Evolutionary conservation across 2,888 invertebrate genomes (phyloP), one percentile per base, ranked within the genome.

Genomic region (Phorcus lineatus): DNA sequence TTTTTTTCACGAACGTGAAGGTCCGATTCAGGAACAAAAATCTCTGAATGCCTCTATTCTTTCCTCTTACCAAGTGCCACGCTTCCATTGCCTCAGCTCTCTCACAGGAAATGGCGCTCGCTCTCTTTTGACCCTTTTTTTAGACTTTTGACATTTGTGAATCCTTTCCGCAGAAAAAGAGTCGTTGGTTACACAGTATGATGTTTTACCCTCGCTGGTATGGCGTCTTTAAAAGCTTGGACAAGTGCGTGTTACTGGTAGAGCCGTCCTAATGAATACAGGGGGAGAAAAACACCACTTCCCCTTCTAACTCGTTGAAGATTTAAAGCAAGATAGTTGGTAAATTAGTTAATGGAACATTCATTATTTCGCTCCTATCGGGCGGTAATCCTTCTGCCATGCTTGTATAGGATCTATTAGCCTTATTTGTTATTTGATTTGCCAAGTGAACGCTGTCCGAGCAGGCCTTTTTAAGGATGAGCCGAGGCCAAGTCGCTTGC

Each of bases 311-410:
- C 47, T 40, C 19, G 74, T n/a, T n/a, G 31, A 76, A 76, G 36
- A 54, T 76, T 76, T 76, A 53, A 76, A 52, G 67, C 55, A 74
- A 66, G 80, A 77, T 66, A 82, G 74, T 62, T 55, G 80, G 82
- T 77, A 80, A 82, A 82, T 82, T 82, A 82, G 82, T 82, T 82
- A 82, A 82, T 82, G 82, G 82, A 82, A 79, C 62, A 79, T 79
- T 82, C 80, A 82, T 82, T 82, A 82, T 82, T 79, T 80, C 82
- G 70, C 77, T 77, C 79, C 70, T 82, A 55, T 77, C 77, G 82
- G 57, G 77, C 79, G 54, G 40, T 40, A 74, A 62, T 54, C 52
- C 77, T 62, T 77, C 77, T n/a, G 70, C 55, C 54, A 55, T 28
- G 19, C 55, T 76, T 76, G 54, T 76, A 76, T 76, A 36, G 55